phyloP scores from a whole-genome alignment of 2,113 vertebrate genomes.

The Riparia riparia region DNA sequence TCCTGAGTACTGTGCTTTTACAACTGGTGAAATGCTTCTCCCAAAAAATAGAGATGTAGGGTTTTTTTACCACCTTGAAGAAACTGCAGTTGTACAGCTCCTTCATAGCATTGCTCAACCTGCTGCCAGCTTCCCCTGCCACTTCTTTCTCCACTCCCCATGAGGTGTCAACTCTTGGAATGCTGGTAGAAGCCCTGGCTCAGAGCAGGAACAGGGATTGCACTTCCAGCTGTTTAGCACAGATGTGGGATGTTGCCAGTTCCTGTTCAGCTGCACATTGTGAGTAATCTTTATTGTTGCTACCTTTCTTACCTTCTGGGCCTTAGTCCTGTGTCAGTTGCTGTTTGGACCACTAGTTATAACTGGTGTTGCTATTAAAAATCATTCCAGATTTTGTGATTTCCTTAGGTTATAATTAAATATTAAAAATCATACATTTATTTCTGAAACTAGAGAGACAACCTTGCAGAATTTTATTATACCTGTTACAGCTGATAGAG shows the following conservation, averaged over 20 bases:
- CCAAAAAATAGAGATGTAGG: background rate
- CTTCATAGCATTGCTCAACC: background rate
- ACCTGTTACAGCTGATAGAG: background rate
- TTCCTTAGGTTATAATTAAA: background rate
- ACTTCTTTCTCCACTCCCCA: background rate
- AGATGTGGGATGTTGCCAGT: fast-evolving
- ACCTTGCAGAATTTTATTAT: background rate
- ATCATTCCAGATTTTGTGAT: background rate
- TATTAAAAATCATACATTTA: background rate
- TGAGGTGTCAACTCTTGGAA: background rate
- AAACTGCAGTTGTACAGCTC: background rate
- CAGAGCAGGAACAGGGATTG: background rate
- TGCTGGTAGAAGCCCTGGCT: background rate
- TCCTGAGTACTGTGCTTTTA: background rate
- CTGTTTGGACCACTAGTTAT: background rate
- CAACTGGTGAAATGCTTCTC: background rate
- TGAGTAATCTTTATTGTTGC: background rate
- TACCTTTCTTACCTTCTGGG: fast-evolving
- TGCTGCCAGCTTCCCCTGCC: background rate
- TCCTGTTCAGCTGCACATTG: background rate
- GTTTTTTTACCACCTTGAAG: background rate
- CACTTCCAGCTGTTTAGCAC: background rate
- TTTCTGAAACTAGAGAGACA: background rate
- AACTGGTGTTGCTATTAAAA: background rate
- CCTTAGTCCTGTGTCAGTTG: background rate